Evolutionary conservation across 2,113 vertebrate species (phyloP), one percentile per base, ranked within the genome.

Genomic region (Pomatorhinus ruficollis): DNA sequence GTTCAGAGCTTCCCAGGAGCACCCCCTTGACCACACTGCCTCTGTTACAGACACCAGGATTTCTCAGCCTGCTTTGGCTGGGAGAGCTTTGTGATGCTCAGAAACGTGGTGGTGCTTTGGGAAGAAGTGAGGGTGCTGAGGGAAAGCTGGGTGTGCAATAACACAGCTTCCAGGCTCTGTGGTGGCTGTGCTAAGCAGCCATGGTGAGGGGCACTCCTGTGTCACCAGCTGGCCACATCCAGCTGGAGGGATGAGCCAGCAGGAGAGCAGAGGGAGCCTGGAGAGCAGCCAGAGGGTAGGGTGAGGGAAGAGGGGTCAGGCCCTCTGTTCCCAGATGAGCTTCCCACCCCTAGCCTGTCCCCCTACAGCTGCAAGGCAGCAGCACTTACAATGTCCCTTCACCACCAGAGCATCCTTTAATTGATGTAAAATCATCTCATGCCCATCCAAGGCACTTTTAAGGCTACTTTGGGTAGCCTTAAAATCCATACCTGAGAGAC

Each of bases 21-120:
- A 53, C 11, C 8, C 1, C n/a, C 25, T 37, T 9, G n/a, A 15
- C 47, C 52, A 18, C 15, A 3, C 6, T 0, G 0, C 19, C 33
- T 44, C 28, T 35, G 14, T 21, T 4, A 19, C 0, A 1, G 49
- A 40, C 1, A 1, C 5, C 3, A 44, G 52, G 22, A 2, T 40
- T 74, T 44, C 80, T 61, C 80, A 35, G 3, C 23, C 40, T 53
- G 45, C 37, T 57, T 12, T 14, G 49, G 24, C 19, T 6, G 17
- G 42, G 12, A 80, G 72, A 61, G 59, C 22, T 90, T 16, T 30
- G 63, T 33, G 88, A 10, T 19, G 56, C 56, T 31, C 27, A 1
- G n/a, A n/a, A n/a, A 20, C 7, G 7, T 39, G 27, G 37, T 0
- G 1, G 13, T 42, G n/a, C 18, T 87, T 40, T 0, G 4, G 59